Base-by-base conservation (phyloP, 2,113 vertebrate species). In the Blennius ocellaris region DNA sequence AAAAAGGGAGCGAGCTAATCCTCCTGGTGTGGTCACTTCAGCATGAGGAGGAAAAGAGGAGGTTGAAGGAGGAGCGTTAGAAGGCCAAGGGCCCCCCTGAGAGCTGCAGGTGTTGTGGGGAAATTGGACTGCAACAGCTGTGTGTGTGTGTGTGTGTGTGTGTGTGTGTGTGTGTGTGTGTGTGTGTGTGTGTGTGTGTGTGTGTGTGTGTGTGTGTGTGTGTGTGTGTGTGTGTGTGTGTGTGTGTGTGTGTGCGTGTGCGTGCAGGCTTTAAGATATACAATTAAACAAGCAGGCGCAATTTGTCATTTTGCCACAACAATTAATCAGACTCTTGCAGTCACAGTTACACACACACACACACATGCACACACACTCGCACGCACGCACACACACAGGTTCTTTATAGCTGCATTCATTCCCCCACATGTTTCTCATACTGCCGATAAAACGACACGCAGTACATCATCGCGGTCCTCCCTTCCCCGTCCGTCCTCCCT, bases 51-150 rank as follows among this genome's bases (percentile, higher is more conserved):
- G 14, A n/a, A 21, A 11, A 30, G 37, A 69, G 6, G 21, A 10
- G 44, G 16, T 45, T n/a, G 41, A 41, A 9, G 50, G 36, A 21
- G 47, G 39, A 7, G 11, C 43, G 47, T 73, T 59, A 30, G 21
- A 30, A 4, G 21, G 21, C 21, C 21, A 4, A 30, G 15, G 12
- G 36, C 36, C 48, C 48, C 61, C 72, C 54, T 57, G 43, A 62
- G 66, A 74, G 64, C 15, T 72, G 64, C 76, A 87, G 78, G 78
- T 84, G 76, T 59, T 68, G 59, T 6, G 7, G 53, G 52, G 52
- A 58, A 65, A 86, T 79, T 77, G 40, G 49, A 36, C 52, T 7
- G 52, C 38, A 61, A 43, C 85, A 87, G 87, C 78, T 83, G 85
- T 43, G 75, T 76, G 16, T 59, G 59, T 52, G 30, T 45, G 53